These are phyloP conservation scores for Dromas ardeola DNA, from an alignment of 2,113 vertebrate species.

Conservation along the genomic window DNA sequence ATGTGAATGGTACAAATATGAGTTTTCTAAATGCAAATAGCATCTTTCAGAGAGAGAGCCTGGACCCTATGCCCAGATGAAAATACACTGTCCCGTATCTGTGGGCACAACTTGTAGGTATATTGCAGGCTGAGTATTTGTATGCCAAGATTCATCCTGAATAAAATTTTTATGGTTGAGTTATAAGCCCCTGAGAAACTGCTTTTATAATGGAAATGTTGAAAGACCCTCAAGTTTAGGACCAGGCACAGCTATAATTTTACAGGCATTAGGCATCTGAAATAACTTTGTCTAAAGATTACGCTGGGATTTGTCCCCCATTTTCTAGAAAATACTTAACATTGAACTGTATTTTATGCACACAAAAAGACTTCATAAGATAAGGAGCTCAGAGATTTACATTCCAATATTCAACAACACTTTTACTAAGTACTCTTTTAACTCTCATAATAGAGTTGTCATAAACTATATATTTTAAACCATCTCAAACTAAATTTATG, in stretches of 20 bases:
- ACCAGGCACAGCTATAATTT: conserved; percentile 67
- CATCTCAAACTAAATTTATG: conserved; percentile 15
- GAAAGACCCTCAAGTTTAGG: conserved; percentile 71
- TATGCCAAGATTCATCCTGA: conserved; percentile 36
- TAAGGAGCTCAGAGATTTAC: conserved; percentile 65
- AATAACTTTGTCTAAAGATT: conserved; percentile 76
- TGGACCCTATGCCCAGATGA: neutral
- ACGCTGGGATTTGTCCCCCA: conserved; percentile 66
- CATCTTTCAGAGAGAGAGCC: neutral
- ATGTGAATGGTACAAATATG: neutral
- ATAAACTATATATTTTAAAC: conserved; percentile 64
- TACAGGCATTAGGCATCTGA: conserved; percentile 71
- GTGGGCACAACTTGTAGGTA: neutral
- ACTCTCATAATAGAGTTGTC: conserved; percentile 51
- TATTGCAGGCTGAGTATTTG: conserved; percentile 12
- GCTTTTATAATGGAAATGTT: conserved; percentile 54
- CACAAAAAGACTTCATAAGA: conserved; percentile 68
- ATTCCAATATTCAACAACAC: conserved; percentile 67
- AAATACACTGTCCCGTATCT: neutral
- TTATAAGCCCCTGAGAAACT: conserved; percentile 65
- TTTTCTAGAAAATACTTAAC: conserved; percentile 75
- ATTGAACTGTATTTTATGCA: conserved; percentile 74
- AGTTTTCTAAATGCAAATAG: neutral
- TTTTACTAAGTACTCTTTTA: conserved; percentile 50
- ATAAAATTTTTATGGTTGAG: conserved; percentile 53